These are phyloP conservation scores for Lota lota DNA, from an alignment of 2,113 vertebrate species.

Conservation along the genomic window DNA sequence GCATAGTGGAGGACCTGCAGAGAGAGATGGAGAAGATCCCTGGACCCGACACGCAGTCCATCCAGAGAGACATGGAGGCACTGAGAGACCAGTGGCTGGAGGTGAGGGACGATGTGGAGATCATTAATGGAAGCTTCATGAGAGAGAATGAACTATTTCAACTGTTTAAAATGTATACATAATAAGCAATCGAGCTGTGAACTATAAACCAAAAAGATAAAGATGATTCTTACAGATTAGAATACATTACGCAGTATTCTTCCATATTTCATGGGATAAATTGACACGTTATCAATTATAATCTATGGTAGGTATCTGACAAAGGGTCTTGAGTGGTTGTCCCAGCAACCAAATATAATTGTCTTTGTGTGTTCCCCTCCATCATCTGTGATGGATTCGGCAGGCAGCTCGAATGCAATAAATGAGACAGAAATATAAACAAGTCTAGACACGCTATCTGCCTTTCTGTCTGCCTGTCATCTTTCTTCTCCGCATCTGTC, in stretches of 20 bases:
- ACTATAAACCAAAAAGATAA: no score
- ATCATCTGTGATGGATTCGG: slow-evolving; percentile 37
- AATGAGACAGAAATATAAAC: slow-evolving; percentile 60
- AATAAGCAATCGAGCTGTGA: no score
- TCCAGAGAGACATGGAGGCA: slow-evolving; percentile 81
- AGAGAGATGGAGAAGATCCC: slow-evolving; percentile 82
- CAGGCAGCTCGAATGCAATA: slow-evolving; percentile 54
- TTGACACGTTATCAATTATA: neutral
- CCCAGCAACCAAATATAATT: neutral
- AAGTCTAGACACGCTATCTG: slow-evolving; percentile 66
- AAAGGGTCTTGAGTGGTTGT: neutral
- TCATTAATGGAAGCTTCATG: neutral
- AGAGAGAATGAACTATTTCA: neutral
- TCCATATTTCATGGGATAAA: neutral
- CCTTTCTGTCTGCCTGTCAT: slow-evolving; percentile 40
- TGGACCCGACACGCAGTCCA: slow-evolving; percentile 61
- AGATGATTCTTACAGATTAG: no score
- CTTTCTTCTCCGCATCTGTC: slow-evolving; percentile 59
- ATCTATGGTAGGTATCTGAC: neutral
- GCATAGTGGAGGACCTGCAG: slow-evolving; percentile 83
- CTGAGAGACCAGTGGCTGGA: slow-evolving; percentile 88
- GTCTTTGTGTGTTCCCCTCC: slow-evolving; percentile 2
- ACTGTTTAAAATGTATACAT: neutral
- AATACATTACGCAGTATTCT: no score
- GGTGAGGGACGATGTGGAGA: slow-evolving; percentile 67